Evolutionary conservation across 2,888 invertebrate species (phyloP).

Genomic region (Phyllotreta cruciferae): DNA sequence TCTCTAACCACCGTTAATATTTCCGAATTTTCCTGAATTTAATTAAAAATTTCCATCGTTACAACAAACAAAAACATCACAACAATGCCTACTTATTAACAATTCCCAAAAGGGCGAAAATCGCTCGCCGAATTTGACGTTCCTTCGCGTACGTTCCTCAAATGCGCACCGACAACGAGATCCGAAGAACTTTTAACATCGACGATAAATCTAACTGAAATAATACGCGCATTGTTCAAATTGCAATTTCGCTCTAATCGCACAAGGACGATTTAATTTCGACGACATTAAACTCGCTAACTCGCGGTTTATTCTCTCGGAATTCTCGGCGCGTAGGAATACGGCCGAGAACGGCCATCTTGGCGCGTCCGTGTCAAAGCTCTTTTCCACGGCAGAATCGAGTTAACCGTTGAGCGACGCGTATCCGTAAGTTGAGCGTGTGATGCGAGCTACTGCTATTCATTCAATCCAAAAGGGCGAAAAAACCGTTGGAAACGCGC

Average conservation of each 20-base stretch:
- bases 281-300: no score
- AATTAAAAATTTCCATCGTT: no score
- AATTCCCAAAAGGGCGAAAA: constrained; percentile 4
- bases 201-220: background rate
- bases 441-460: constrained; percentile 13
- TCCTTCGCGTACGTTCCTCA: constrained; percentile 47
- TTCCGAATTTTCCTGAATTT: no score
- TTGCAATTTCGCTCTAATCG: background rate
- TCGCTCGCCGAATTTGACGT: constrained; percentile 24
- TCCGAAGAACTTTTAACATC: constrained; percentile 42
- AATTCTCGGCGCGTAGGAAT: constrained; percentile 53
- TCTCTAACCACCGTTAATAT: no score
- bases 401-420: constrained; percentile 46
- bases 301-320: background rate
- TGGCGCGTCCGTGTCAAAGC: constrained; percentile 56
- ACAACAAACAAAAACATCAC: no score
- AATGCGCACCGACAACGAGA: constrained; percentile 53
- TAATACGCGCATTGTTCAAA: background rate
- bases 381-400: constrained; percentile 46
- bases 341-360: constrained; percentile 54
- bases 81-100: background rate
- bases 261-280: background rate
- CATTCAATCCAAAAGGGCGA: constrained; percentile 16
- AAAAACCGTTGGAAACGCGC: constrained; percentile 46
- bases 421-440: constrained; percentile 33